phyloP scores from a whole-genome alignment of 2,888 invertebrate species.

The Margaritifera margaritifera region DNA sequence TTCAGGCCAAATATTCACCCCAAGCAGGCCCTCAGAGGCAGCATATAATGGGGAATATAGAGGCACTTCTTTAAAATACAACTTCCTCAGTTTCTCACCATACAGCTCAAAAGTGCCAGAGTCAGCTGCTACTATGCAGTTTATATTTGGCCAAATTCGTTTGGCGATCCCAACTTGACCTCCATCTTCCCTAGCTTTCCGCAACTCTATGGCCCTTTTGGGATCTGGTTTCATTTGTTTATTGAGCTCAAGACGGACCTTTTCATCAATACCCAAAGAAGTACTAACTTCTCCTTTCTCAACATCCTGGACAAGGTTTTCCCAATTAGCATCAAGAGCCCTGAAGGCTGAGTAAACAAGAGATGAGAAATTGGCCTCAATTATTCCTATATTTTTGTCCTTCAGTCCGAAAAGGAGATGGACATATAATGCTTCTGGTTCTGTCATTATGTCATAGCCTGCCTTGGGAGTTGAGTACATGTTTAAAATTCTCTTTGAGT shows the following conservation, averaged over 20 bases:
- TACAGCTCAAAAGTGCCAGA: constrained; percentile 67
- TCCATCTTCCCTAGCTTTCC: constrained; percentile 50
- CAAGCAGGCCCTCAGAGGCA: constrained; percentile 69
- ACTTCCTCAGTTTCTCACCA: constrained; percentile 50
- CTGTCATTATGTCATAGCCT: constrained; percentile 61
- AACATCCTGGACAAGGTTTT: constrained; percentile 60
- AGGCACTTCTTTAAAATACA: constrained; percentile 55
- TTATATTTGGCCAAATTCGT: constrained; percentile 63
- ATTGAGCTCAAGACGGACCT: constrained; percentile 53
- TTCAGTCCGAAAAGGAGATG: constrained; percentile 68
- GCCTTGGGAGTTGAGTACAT: constrained; percentile 65
- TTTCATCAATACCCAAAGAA: constrained; percentile 49
- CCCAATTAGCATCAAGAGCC: constrained; percentile 56
- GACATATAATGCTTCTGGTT: constrained; percentile 68
- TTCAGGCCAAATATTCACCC: constrained; percentile 61
- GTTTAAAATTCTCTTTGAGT: constrained; percentile 58
- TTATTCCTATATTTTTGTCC: constrained; percentile 64
- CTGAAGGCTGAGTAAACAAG: constrained; percentile 62
- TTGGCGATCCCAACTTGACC: constrained; percentile 60
- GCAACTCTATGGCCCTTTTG: constrained; percentile 60
- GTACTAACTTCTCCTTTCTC: constrained; percentile 56
- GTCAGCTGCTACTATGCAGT: constrained; percentile 57
- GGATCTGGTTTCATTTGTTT: constrained; percentile 55
- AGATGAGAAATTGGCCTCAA: constrained; percentile 70
- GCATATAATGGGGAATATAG: constrained; percentile 69